Evolutionary conservation across 1,140 invertebrate genomes (phyloP).

Genomic region (Temnothorax curvispinosus): DNA sequence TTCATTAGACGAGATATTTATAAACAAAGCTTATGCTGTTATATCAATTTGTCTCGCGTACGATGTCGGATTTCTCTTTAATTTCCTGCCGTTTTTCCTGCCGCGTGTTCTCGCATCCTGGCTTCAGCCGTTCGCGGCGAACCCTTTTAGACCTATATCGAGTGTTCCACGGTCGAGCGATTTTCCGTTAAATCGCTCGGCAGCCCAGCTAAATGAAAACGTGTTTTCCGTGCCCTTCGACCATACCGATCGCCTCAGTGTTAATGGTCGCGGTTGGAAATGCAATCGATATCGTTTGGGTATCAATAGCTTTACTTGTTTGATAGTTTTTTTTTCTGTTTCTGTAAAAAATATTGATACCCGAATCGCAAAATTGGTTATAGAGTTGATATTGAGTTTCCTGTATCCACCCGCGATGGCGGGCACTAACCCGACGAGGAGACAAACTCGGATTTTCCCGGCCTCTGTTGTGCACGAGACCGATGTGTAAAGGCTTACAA

Average conservation of each 20-base stretch:
- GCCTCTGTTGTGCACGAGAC: slow-evolving; percentile 30
- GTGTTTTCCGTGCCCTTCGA: slow-evolving; percentile 52
- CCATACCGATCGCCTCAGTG: slow-evolving; percentile 39
- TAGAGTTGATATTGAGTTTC: neutral
- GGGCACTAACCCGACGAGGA: slow-evolving; percentile 12
- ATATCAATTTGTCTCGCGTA: slow-evolving; percentile 4
- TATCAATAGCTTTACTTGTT: slow-evolving; percentile 20
- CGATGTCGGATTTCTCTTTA: neutral
- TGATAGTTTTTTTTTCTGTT: slow-evolving; percentile 11
- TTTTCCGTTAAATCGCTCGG: slow-evolving; percentile 65
- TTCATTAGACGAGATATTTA: neutral
- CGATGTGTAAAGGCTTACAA: slow-evolving; percentile 61
- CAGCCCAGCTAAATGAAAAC: slow-evolving; percentile 63
- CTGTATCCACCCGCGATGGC: neutral
- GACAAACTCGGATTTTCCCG: slow-evolving; percentile 18
- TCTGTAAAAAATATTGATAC: slow-evolving; percentile 1
- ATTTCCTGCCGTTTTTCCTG: slow-evolving; percentile 4
- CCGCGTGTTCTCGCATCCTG: slow-evolving; percentile 12
- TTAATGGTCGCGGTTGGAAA: slow-evolving; percentile 42
- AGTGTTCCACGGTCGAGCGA: slow-evolving; percentile 61
- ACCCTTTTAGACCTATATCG: slow-evolving; percentile 59
- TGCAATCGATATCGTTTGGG: slow-evolving; percentile 20
- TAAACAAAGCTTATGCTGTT: neutral
- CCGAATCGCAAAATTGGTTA: slow-evolving; percentile 14
- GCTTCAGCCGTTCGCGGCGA: neutral